Evolutionary conservation across 2,113 vertebrate species (phyloP).

Genomic region (Rhinichthys klamathensis): DNA sequence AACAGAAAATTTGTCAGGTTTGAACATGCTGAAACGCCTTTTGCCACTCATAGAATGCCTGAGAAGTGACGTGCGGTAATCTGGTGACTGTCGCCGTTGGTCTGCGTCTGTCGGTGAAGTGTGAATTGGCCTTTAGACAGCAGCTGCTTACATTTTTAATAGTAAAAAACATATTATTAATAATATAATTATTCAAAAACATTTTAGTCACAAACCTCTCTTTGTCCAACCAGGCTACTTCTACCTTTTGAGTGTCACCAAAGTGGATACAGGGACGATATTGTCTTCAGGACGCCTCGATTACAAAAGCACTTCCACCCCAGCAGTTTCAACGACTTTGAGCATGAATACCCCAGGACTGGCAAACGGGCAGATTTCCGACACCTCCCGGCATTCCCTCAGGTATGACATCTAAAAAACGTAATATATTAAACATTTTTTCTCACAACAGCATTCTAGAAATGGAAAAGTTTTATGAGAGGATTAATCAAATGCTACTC

Average conservation of each 20-base stretch:
- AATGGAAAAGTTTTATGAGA: neutral
- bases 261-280: slow-evolving; percentile 63
- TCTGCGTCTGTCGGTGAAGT: no score
- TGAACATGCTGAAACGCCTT: no score
- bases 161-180: no score
- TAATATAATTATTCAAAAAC: neutral
- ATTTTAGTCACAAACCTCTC: neutral
- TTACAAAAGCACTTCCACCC: slow-evolving; percentile 60
- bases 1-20: no score
- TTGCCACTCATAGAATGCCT: no score
- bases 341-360: slow-evolving; percentile 50
- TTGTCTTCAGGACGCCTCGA: slow-evolving; percentile 54
- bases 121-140: neutral
- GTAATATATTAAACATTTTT: neutral
- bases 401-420: slow-evolving; percentile 58
- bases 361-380: slow-evolving; percentile 58
- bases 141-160: neutral
- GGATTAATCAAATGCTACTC: neutral
- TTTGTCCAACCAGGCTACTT: slow-evolving; percentile 66
- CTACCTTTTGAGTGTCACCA: slow-evolving; percentile 75
- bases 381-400: slow-evolving; percentile 39
- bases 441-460: neutral
- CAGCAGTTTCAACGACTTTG: slow-evolving; percentile 32
- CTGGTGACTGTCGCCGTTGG: no score
- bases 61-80: no score